Percentiles rank a stretch among this genome's conserved stretches.
Conservation (phyloP, 2,888 invertebrate species). For the Oasisia sp. region DNA sequence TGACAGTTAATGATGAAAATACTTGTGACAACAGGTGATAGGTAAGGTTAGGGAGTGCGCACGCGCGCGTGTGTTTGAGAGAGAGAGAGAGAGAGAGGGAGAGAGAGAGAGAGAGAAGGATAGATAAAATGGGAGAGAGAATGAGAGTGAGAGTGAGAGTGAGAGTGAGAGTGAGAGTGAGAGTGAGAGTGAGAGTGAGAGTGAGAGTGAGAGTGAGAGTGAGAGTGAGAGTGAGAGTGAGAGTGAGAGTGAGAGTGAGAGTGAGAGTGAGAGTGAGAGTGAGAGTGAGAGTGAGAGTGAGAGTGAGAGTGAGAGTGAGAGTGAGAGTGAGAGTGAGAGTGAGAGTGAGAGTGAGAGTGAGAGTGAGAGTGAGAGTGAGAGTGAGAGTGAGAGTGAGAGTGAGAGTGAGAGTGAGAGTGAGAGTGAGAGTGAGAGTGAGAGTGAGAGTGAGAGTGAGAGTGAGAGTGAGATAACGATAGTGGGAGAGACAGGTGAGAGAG, state of each 20-base stretch:
- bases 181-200: too few relatives aligned
- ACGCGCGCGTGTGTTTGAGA: too few relatives aligned
- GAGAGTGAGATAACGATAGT: too few relatives aligned
- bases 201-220: too few relatives aligned
- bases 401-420: too few relatives aligned
- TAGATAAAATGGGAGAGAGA: too few relatives aligned
- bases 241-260: neutral
- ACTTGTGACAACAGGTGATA: too few relatives aligned
- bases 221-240: neutral
- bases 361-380: neutral
- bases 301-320: neutral
- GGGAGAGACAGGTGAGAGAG: neutral
- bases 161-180: neutral
- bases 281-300: neutral
- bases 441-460: neutral
- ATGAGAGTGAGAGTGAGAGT: neutral
- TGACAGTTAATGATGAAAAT: neutral
- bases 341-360: conserved; percentile 20
- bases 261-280: neutral
- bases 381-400: neutral
- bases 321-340: neutral
- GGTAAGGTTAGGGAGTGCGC: too few relatives aligned
- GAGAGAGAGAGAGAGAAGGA: neutral
- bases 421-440: too few relatives aligned
- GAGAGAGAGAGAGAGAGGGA: neutral